Percentiles rank a stretch among this genome's conserved stretches.
Conservation (phyloP, 2,113 vertebrate genomes). For the Megaceryle maxima region DNA sequence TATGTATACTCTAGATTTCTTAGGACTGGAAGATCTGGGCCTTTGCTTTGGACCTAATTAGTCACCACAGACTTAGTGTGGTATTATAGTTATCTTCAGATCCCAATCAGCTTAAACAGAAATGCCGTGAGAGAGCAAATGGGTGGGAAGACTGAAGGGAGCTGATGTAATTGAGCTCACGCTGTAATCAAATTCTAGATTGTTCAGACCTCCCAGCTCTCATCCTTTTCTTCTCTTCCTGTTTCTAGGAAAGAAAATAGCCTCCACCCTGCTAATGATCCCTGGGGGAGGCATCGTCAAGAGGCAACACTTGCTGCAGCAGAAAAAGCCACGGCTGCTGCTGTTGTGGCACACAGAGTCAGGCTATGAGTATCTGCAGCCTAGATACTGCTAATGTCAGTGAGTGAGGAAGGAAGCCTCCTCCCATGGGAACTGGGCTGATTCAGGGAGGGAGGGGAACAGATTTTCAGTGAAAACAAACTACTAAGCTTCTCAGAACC, state of each 20-base stretch:
- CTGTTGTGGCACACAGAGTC: neutral
- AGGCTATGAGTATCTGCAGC: neutral
- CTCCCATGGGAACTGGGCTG: neutral
- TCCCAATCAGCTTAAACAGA: neutral
- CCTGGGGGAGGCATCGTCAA: conserved; percentile 29
- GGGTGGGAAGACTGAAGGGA: conserved; percentile 47
- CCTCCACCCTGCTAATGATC: conserved; percentile 55
- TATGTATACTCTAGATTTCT: neutral
- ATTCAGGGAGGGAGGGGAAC: conserved; percentile 3
- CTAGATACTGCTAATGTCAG: neutral
- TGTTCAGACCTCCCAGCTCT: conserved; percentile 44
- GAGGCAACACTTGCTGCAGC: conserved; percentile 45
- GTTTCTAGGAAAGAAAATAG: conserved; percentile 58
- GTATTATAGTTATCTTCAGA: neutral
- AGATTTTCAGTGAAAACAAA: neutral
- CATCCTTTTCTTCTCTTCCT: conserved; percentile 52
- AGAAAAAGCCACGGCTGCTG: conserved; percentile 21
- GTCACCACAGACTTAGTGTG: neutral
- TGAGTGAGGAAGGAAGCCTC: neutral
- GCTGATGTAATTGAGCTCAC: conserved; percentile 27
- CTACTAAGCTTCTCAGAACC: neutral
- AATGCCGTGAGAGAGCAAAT: conserved; percentile 1
- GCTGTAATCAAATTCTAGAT: conserved; percentile 23
- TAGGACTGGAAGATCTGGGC: neutral
- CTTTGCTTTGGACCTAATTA: neutral